These are phyloP conservation scores for Eulemur albifrons DNA, from an alignment of 2,797 vertebrate genomes.

Conservation along the genomic window DNA sequence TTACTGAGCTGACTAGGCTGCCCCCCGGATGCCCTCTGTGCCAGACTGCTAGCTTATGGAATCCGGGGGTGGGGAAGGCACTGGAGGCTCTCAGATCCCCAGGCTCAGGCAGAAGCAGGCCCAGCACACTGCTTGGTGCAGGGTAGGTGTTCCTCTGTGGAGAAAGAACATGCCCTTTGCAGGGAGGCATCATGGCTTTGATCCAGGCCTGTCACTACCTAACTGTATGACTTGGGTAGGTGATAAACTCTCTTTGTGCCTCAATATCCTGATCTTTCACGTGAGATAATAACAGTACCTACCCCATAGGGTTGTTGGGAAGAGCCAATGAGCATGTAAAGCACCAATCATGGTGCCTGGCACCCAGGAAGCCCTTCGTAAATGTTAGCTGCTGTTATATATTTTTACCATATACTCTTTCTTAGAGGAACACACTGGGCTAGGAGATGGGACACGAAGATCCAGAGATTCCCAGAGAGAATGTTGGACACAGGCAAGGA, in stretches of 20 bases:
- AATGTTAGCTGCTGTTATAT: background rate
- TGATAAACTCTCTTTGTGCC: background rate
- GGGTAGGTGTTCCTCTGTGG: background rate
- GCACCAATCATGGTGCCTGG: background rate
- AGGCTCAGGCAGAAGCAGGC: background rate
- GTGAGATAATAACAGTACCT: background rate
- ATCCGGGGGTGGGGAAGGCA: background rate
- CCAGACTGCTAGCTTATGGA: background rate
- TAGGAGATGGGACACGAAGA: background rate
- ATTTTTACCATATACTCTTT: background rate
- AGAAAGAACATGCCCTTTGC: background rate
- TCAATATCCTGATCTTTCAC: background rate
- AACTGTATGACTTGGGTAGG: background rate
- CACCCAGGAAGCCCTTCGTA: background rate
- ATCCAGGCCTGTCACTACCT: background rate
- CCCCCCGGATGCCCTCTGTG: background rate
- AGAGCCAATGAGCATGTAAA: background rate
- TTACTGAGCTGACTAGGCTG: background rate
- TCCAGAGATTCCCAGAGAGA: background rate
- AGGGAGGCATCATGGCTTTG: background rate
- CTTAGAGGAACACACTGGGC: background rate
- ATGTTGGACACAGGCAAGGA: background rate
- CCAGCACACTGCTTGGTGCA: background rate
- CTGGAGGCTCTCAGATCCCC: background rate
- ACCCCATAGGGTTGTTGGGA: background rate